These are phyloP conservation scores for Amiota minor DNA, from an alignment of 2,888 invertebrate species.

Conservation along the genomic window DNA sequence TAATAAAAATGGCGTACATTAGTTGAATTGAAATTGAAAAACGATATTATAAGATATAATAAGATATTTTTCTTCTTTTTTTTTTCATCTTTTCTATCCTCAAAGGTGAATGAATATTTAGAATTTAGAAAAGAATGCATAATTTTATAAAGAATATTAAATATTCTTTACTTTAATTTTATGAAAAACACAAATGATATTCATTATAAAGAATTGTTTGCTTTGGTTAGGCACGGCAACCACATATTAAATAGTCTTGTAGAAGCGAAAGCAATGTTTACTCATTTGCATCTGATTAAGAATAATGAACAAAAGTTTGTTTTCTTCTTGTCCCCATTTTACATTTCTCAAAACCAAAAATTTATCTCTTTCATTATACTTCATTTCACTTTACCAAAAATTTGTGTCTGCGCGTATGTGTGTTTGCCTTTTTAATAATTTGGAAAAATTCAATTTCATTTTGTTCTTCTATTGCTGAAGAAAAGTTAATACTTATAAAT, in stretches of 20 bases:
- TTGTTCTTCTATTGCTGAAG: conserved; percentile 54
- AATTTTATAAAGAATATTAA: conserved; percentile 42
- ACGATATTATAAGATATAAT: no score
- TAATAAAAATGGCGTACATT: no score
- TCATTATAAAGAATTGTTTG: conserved; percentile 44
- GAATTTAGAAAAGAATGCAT: no score
- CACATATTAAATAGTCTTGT: background rate
- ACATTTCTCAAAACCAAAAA: background rate
- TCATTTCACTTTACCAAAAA: background rate
- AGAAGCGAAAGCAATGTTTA: conserved; percentile 29
- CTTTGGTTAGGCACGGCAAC: background rate
- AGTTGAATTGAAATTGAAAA: no score
- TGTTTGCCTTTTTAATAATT: background rate
- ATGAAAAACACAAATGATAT: conserved; percentile 48
- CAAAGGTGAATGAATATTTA: no score
- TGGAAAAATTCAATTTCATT: conserved; percentile 55
- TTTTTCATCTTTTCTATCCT: no score
- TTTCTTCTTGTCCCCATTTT: background rate
- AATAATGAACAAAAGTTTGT: conserved; percentile 44
- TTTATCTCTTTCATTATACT: conserved; percentile 1
- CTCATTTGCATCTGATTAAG: conserved; percentile 63
- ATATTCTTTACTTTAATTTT: conserved; percentile 53
- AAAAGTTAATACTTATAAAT: no score
- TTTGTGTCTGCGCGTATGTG: background rate
- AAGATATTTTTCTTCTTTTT: no score